Evolutionary conservation across 2,797 vertebrate genomes (phyloP).

Genomic region (Premnoplex brunnescens): DNA sequence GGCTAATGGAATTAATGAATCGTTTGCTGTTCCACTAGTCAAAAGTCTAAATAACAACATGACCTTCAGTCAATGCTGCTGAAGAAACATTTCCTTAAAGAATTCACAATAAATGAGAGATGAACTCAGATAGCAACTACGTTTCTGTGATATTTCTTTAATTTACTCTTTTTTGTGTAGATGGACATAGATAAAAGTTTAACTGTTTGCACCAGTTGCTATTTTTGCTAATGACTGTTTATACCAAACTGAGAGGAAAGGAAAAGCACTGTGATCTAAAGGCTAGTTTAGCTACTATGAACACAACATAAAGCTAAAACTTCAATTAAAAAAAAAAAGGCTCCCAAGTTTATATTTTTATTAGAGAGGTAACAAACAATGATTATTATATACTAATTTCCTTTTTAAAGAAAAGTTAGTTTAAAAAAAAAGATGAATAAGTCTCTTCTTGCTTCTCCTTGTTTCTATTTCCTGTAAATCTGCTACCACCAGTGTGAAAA

Average conservation of each 20-base stretch:
- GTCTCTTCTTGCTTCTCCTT: background rate
- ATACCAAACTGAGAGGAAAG: background rate
- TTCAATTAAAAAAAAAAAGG: background rate
- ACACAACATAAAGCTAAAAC: background rate
- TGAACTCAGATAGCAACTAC: constrained; percentile 7
- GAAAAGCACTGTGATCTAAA: background rate
- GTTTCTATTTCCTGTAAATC: background rate
- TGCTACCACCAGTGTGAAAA: background rate
- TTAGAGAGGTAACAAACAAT: background rate
- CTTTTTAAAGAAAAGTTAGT: background rate
- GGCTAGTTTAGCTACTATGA: background rate
- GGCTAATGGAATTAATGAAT: constrained; percentile 65
- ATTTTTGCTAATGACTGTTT: background rate
- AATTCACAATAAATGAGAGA: background rate
- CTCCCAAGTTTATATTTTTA: background rate
- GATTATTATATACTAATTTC: background rate
- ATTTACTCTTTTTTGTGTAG: background rate
- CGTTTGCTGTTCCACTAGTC: constrained; percentile 40
- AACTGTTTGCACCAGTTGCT: background rate
- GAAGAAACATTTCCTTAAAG: constrained; percentile 4
- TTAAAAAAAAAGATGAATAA: background rate
- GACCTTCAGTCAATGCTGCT: constrained; percentile 44
- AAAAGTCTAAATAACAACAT: constrained; percentile 50
- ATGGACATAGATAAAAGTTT: background rate
- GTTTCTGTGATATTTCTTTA: constrained; percentile 22